Evolutionary conservation across 1,140 invertebrate species (phyloP), one percentile per base, ranked within the genome.

Genomic region (Heliconius congener): DNA sequence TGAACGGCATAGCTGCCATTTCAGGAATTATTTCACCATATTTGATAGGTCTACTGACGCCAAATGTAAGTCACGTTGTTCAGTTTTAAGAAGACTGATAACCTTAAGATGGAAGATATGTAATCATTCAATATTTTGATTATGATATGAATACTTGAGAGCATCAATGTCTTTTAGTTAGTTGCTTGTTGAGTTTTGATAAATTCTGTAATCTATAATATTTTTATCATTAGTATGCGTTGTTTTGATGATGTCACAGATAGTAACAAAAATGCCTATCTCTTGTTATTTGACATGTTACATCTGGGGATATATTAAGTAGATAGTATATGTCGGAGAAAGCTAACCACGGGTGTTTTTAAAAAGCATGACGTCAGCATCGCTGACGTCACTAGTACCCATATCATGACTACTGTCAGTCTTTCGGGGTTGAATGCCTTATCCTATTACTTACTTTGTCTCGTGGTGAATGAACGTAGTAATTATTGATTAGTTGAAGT

Each of bases 1-100:
- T 97, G 0, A 98, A 98, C 89, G 97, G 97, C 1, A 96, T 98
- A 77, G 98, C 97, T 5, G 97, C 97, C 0, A 95, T 98, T 4
- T 96, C 97, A 71, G 98, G 97, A 16, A 98, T 98, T 74, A 91
- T 98, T 71, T 88, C 93, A n/a, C 98, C 98, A 0, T 96, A 96
- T 88, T 90, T 98, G n/a, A 96, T 97, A 66, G 97, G 97, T 46
- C 95, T 96, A 9, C 94, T 98, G 77, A 97, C 97, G 19, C 96
- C 96, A 81, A 94, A 97, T 86, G 96, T 96, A 91, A 96, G 95
- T 95, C 71, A 27, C 23, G 18, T 72, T 71, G 30, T 37, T 71
- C 6, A 71, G 2, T 71, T 19, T 23, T 72, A 39, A n/a, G 8
- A 42, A 71, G 30, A n/a, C 8, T 39, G 34, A 39, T 71, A 98